Conservation (phyloP, 2,888 invertebrate genomes). For the Koerneria pararmatus region DNA sequence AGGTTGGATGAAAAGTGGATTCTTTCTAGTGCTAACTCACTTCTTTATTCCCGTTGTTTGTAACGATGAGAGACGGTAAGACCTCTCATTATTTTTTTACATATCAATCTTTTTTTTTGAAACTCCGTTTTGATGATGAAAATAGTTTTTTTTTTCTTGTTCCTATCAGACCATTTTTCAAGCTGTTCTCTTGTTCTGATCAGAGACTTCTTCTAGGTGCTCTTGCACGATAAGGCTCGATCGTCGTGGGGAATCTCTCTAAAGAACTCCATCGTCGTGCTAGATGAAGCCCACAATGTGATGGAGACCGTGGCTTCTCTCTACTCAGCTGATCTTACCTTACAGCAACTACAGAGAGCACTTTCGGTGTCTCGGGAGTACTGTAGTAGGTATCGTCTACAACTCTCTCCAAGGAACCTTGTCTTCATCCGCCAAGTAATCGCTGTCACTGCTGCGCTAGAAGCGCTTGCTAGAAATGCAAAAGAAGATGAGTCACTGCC, state of each 20-base stretch:
- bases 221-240: constrained; percentile 76
- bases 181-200: no score
- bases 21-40: no score
- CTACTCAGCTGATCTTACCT: constrained; percentile 37
- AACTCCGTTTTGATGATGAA: no score
- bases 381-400: constrained; percentile 18
- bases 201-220: constrained; percentile 69
- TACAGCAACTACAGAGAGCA: constrained; percentile 30
- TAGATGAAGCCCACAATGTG: constrained; percentile 94
- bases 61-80: no score
- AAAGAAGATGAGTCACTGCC: constrained; percentile 29
- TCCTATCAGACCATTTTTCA: no score
- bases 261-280: constrained; percentile 76
- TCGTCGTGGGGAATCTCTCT: constrained; percentile 72
- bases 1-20: no score
- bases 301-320: constrained; percentile 68
- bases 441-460: constrained; percentile 29
- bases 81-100: no score
- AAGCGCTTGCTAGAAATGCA: constrained; percentile 22
- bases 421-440: constrained; percentile 41
- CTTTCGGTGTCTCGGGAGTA: constrained; percentile 39
- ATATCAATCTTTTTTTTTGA: no score
- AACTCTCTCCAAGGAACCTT: constrained; percentile 31
- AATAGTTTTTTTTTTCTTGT: no score
- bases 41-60: no score